Conservation (phyloP, 2,888 invertebrate species). For the Cephus rjabovi region DNA sequence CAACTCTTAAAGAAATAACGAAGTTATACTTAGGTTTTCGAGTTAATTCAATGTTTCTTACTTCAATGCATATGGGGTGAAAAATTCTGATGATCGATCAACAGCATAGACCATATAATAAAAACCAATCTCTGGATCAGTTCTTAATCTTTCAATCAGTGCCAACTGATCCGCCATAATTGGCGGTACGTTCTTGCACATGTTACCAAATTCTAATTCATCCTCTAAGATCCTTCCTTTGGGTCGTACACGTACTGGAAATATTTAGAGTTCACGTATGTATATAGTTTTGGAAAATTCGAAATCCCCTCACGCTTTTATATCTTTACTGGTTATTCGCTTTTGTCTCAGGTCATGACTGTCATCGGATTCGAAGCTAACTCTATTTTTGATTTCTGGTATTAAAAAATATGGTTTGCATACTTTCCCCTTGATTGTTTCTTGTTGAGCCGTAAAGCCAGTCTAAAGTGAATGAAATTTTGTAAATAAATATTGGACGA, state of each 20-base stretch:
- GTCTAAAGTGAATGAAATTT: slow-evolving; percentile 62
- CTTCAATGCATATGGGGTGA: slow-evolving; percentile 82
- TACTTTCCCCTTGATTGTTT: slow-evolving; percentile 62
- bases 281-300: background rate
- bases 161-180: slow-evolving; percentile 66
- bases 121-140: slow-evolving; percentile 74
- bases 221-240: slow-evolving; percentile 23
- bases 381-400: slow-evolving; percentile 17
- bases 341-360: slow-evolving; percentile 12
- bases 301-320: background rate
- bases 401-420: slow-evolving; percentile 38
- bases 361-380: background rate
- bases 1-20: slow-evolving; percentile 71
- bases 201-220: slow-evolving; percentile 8
- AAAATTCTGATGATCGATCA: slow-evolving; percentile 78
- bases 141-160: slow-evolving; percentile 69
- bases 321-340: slow-evolving; percentile 10
- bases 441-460: slow-evolving; percentile 69
- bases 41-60: slow-evolving; percentile 57
- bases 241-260: slow-evolving; percentile 22
- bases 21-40: background rate
- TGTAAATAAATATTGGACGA: slow-evolving; percentile 9
- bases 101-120: slow-evolving; percentile 83
- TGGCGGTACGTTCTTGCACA: slow-evolving; percentile 19
- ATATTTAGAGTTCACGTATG: background rate